Conservation (phyloP, 2,888 invertebrate genomes). For the Noctuana brunneofusca region DNA sequence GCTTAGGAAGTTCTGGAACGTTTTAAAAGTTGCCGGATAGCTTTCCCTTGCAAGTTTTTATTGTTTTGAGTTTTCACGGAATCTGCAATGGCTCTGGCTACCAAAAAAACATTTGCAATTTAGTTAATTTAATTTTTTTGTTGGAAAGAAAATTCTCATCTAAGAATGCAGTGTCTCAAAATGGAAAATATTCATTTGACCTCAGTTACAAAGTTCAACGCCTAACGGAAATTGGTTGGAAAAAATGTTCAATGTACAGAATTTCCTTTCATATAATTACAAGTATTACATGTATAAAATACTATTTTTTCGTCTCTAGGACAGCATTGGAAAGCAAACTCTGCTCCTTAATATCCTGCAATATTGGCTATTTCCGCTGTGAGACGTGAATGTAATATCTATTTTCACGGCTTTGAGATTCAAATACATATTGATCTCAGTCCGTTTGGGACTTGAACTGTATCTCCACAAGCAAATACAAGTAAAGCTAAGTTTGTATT, state of each 20-base stretch:
- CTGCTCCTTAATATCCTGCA: not conserved
- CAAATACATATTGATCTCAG: slow-evolving; percentile 17
- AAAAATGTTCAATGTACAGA: no score
- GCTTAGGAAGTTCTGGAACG: not conserved
- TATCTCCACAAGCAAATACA: not conserved
- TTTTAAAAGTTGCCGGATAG: not conserved
- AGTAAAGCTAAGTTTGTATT: not conserved
- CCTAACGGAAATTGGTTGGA: no score
- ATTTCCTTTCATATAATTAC: no score
- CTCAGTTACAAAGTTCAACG: no score
- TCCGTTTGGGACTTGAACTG: not conserved
- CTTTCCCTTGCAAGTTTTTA: not conserved
- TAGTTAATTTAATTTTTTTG: not conserved
- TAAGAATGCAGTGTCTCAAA: no score
- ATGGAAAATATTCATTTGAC: no score
- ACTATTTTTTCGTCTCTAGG: not conserved
- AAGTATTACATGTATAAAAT: no score
- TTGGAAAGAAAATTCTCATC: not conserved
- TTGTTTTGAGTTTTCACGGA: not conserved
- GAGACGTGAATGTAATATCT: slow-evolving; percentile 24
- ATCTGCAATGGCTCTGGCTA: not conserved
- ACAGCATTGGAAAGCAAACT: not conserved
- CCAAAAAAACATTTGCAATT: slow-evolving; percentile 3
- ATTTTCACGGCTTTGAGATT: slow-evolving; percentile 21
- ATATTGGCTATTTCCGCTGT: slow-evolving; percentile 18